Percentiles rank a stretch among this genome's conserved stretches.
These are phyloP conservation scores for Rhagoletis zephyria DNA, from an alignment of 1,140 invertebrate genomes.

Conservation along the genomic window DNA sequence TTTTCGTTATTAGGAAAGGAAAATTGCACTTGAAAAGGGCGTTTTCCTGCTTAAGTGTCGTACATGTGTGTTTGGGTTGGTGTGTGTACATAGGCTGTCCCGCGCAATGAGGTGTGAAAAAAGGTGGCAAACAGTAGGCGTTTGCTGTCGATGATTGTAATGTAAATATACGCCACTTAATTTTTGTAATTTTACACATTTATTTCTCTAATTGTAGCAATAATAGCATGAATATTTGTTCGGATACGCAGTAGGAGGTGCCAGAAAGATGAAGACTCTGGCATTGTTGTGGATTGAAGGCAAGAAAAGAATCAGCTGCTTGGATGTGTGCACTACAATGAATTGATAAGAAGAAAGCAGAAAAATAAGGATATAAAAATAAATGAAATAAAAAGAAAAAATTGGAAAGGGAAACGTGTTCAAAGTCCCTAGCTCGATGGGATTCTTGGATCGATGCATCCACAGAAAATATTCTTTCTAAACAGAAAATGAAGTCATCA, in stretches of 20 bases:
- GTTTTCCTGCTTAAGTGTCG: constrained; percentile 22
- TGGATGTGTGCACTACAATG: neutral
- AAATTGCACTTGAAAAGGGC: constrained; percentile 50
- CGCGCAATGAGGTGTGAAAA: constrained; percentile 42
- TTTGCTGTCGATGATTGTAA: constrained; percentile 42
- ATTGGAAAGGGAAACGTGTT: neutral
- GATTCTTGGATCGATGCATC: too few relatives aligned
- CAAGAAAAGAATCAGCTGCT: constrained; percentile 18
- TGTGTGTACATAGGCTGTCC: neutral
- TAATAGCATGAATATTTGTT: neutral
- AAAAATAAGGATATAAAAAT: neutral
- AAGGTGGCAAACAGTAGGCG: constrained; percentile 48
- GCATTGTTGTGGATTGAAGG: constrained; percentile 1
- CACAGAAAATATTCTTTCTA: too few relatives aligned
- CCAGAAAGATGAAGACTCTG: neutral
- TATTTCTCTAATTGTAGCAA: constrained; percentile 48
- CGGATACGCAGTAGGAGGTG: neutral
- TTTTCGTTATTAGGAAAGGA: constrained; percentile 49
- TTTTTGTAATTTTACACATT: constrained; percentile 53
- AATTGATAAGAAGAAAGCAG: neutral
- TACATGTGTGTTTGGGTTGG: neutral
- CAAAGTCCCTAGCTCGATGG: too few relatives aligned
- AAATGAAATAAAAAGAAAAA: constrained; percentile 8
- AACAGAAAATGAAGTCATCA: too few relatives aligned
- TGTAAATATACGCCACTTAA: constrained; percentile 52